Evolutionary conservation across 2,888 invertebrate genomes (phyloP), one percentile per base, ranked within the genome.

Genomic region (Drosophila neutralis): DNA sequence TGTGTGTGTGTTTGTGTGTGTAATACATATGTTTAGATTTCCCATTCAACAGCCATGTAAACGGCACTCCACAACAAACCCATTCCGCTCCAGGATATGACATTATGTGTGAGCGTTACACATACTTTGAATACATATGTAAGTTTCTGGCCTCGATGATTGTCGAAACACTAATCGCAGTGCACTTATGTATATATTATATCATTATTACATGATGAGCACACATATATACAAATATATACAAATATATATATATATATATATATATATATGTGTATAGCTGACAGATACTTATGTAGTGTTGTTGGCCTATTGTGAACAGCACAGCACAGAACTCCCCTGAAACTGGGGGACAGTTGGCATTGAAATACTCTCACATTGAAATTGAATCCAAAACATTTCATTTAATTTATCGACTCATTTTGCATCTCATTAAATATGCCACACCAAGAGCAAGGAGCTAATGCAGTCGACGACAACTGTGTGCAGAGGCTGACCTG

Each of bases 21-120:
- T 78, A 74, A 78, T 85, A 90, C 89, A 90, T 87, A 90, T 87
- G 89, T 87, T 87, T 90, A 90, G 90, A 90, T 89, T 86, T 90
- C 64, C 78, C 84, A 86, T 81, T 70, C 79, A 88, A 88, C 68
- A 49, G 75, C 62, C 83, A 83, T 87, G 74, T 87, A 85, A 84
- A 82, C 80, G 70, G 72, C 76, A 80, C 38, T 56, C 62, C 36
- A 38, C 56, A 38, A 56, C 7, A 56, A 40, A 29, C 63, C 52
- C 45, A 61, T 45, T 27, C 49, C 42, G 48, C 57, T 70, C 63
- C 63, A 68, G 57, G 57, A 42, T 62, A 42, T 63, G 75, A 69
- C 69, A 84, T 89, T 84, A 80, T 86, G 70, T 78, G 58, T 69
- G 29, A 58, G 52, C 65, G 15, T 52, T 62, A 33, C 66, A 76